phyloP scores from a whole-genome alignment of 2,797 vertebrate genomes.

The Phataginus tetradactyla region DNA sequence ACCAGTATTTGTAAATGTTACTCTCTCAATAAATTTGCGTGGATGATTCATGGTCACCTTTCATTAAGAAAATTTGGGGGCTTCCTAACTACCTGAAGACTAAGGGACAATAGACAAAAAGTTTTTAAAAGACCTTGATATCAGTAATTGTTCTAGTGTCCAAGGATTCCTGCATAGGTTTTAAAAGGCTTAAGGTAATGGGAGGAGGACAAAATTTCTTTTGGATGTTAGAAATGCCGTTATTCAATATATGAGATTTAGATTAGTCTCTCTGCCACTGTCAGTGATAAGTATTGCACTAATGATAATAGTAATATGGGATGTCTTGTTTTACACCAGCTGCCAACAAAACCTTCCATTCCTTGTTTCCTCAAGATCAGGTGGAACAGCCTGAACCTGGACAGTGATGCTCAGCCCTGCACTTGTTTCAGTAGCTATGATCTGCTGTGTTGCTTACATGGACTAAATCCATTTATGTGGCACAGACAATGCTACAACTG shows the following conservation, averaged over 20 bases:
- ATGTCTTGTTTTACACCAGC: not conserved
- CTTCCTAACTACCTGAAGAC: not conserved
- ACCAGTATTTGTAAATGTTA: not conserved
- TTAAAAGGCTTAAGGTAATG: not conserved
- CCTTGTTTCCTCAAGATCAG: not conserved
- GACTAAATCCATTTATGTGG: not conserved
- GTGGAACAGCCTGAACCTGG: not conserved
- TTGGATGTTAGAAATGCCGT: not conserved
- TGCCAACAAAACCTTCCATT: slow-evolving; percentile 3
- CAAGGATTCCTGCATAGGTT: not conserved
- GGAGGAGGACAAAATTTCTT: not conserved
- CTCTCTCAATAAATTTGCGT: not conserved
- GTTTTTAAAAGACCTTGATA: not conserved
- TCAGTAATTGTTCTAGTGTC: not conserved
- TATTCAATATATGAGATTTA: slow-evolving; percentile 6
- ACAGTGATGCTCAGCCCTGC: not conserved
- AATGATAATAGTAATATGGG: not conserved
- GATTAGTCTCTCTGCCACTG: not conserved
- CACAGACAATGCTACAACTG: not conserved
- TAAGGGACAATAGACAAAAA: not conserved
- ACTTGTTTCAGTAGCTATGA: not conserved
- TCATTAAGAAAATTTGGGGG: not conserved
- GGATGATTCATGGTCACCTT: not conserved
- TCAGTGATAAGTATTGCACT: not conserved
- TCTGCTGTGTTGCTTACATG: not conserved